Base-by-base conservation (phyloP, 1,140 invertebrate species). In the Stenopsyche tienmushanensis region DNA sequence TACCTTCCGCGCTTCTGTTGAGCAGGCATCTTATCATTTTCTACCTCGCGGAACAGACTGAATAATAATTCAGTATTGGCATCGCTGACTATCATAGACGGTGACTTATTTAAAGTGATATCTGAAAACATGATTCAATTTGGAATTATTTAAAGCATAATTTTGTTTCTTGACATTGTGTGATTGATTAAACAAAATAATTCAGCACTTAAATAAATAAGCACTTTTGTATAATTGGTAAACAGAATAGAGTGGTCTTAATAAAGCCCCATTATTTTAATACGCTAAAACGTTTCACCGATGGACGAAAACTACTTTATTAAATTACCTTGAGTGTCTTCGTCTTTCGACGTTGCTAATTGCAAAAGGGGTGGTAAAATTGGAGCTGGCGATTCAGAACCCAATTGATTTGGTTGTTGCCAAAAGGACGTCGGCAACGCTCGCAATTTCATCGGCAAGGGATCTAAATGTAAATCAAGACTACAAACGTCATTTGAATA, bases 401-500 rank as follows among this genome's bases (percentile, higher is more conserved):
- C 73, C 0, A 80, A 73, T 25, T 77, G 73, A 71, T 84, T 84
- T 8, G 83, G 83, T 65, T 84, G 82, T 69, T 82, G 78, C 82
- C 82, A 84, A 71, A 84, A 84, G 23, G 82, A 83, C 69, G 80
- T 80, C 13, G 83, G 83, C 39, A 84, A 72, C 2, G 82, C 82
- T 50, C 82, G 69, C 69, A 83, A 65, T 68, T 81, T 78, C 82
- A 84, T 83, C 18, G 82, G 82, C 29, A 84, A 65, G 0, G 81
- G 79, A 25, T 83, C 82, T 83, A 73, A 41, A 9, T 41, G 9
- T 41, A 9, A 41, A 9, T 41, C 39, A 41, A 41, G 17, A 49
- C 17, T 49, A 49, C 17, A 39, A 7, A 49, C 8, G 8, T 49
- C 18, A 9, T 17, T 49, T 9, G 17, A 49, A 10, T 10, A 49